Evolutionary conservation across 2,888 invertebrate genomes (phyloP), one percentile per base, ranked within the genome.

Genomic region (Maniola hyperantus): DNA sequence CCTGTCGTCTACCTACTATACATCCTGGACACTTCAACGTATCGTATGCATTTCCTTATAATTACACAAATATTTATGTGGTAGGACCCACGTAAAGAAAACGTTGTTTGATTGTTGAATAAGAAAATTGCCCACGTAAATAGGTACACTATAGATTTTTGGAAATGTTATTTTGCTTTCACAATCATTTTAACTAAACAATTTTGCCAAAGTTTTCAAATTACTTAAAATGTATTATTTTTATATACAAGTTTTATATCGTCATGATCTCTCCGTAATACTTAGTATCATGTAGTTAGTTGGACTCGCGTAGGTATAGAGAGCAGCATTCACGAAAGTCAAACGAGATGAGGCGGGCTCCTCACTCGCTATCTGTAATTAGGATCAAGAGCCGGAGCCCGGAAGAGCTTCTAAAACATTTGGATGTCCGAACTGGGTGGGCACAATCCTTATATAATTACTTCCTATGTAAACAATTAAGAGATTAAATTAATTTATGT

Each of bases 351-450:
- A 79, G 81, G 74, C 77, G 77, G 81, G 80, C 70, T 77, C 77
- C 74, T 72, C 71, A 73, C 72, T 72, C 79, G 81, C 83, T 89
- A 89, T 90, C 90, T 89, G 84, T 89, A 89, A 90, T 89, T 89
- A 89, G 87, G 83, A 88, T 88, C 88, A 82, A 85, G 83, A 67
- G 80, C 77, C 79, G 83, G 83, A 85, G 64, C 80, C 77, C 79
- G 83, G 83, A 85, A 87, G 83, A 80, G 79, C 78, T 73, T 75
- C 74, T 69, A 81, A 83, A 83, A 82, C 81, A 81, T 81, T 78
- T 78, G 76, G 76, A 79, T 76, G 74, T 79, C 79, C 77, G 77
- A 72, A 74, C 74, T 64, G 48, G 54, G n/a, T 53, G 39, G 15
- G 58, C 50, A 15, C 65, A 46, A 54, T 69, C 33, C 68, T 62